Evolutionary conservation across 2,888 invertebrate genomes (phyloP).

Genomic region (Gryllus longicercus): DNA sequence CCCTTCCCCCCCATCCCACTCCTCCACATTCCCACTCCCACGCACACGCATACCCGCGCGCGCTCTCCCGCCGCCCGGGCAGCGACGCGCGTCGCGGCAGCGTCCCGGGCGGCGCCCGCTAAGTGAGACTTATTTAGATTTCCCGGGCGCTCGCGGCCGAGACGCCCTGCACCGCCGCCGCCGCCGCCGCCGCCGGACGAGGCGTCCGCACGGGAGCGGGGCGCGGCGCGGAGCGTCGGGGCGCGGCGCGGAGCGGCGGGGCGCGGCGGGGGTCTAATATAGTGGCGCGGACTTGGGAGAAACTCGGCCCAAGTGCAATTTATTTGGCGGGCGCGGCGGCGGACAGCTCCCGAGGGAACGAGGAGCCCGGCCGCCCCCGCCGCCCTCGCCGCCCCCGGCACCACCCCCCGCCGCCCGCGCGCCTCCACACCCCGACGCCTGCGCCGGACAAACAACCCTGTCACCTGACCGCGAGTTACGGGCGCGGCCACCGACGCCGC

Average conservation of each 20-base stretch:
- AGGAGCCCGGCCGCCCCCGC: not conserved
- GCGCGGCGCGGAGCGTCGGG: not conserved
- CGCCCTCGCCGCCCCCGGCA: not conserved
- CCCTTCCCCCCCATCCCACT: too few species aligned
- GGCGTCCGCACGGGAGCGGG: not conserved
- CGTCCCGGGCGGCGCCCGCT: not conserved
- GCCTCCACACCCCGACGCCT: not conserved
- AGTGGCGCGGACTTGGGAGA: slow-evolving; percentile 26
- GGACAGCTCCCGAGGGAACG: slow-evolving; percentile 27
- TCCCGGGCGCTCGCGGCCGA: not conserved
- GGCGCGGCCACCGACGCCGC: not conserved
- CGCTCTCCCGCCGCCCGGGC: too few species aligned
- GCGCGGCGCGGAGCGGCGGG: not conserved
- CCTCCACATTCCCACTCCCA: too few species aligned
- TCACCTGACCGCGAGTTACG: slow-evolving; percentile 26
- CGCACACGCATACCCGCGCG: too few species aligned
- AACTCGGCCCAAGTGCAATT: slow-evolving; percentile 33
- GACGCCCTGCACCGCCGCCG: not conserved
- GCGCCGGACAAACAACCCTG: slow-evolving; percentile 28
- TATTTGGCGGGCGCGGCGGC: slow-evolving; percentile 30
- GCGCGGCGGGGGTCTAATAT: slow-evolving; percentile 24
- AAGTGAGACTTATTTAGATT: not conserved
- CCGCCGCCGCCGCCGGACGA: not conserved
- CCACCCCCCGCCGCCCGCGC: too few species aligned
- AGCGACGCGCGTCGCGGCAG: too few species aligned